Evolutionary conservation across 2,797 vertebrate species (phyloP), one percentile per base, ranked within the genome.

Genomic region (Kryptolebias ocellatus): DNA sequence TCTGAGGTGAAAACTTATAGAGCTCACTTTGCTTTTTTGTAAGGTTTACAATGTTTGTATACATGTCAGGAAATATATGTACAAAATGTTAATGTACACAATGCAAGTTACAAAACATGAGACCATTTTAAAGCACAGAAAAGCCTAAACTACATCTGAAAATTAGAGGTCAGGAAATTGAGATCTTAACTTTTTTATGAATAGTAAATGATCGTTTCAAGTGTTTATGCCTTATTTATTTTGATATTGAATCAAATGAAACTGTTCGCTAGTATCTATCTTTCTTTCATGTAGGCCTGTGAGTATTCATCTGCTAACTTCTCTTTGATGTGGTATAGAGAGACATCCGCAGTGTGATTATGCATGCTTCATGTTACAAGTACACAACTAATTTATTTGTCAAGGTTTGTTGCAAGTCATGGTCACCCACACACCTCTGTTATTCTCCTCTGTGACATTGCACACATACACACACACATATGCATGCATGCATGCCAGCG

Each of bases 321-420:
- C 12, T 68, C 67, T 75, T 65, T 73, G 67, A 81, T 67, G 65
- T 53, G 55, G 45, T 45, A 28, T 47, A 59, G 67, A 74, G 70
- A 78, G 78, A 86, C 70, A 80, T 61, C 68, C 16, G 17, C 53
- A 4, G 16, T 62, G 63, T 62, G 80, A 84, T 85, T 67, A 27
- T 49, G 54, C 78, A 66, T 60, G 67, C 67, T 60, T 69, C 58
- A 66, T 54, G 78, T 84, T 87, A 79, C 80, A 86, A 73, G 81
- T 64, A 65, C 54, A 66, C 65, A 39, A 62, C 70, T 80, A 81
- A 87, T 84, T 87, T 68, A 87, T 77, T 68, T 79, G 79, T 87
- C 85, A 84, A 64, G 80, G 76, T 86, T 62, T 74, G 81, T 85
- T 80, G 85, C 55, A 51, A 84, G 67, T 72, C 62, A 69, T 9